Evolutionary conservation across 2,797 vertebrate species (phyloP), one percentile per base, ranked within the genome.

Genomic region (Loriculus beryllinus): DNA sequence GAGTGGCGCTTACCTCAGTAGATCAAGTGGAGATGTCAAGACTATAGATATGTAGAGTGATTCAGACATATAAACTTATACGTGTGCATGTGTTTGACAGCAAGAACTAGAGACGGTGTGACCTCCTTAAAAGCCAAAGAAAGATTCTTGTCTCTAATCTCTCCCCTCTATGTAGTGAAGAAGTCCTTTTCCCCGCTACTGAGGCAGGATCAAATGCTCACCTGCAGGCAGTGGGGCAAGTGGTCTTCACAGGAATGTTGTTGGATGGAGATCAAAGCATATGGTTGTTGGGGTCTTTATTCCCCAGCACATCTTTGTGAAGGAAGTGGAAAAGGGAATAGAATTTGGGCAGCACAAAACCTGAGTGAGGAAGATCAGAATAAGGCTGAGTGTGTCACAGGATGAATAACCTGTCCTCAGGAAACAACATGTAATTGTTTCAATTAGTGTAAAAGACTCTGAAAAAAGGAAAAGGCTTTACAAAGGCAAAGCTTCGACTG

Each of bases 201-300:
- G 18, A 42, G 69, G 35, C 14, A 70, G 40, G 47, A 37, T 6
- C 52, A 64, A 47, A 57, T 3, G 2, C 4, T 13, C 62, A 12
- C 4, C 14, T 64, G n/a, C 33, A 65, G 19, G 11, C 60, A 35
- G 14, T 3, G 8, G 48, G 11, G 19, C 4, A 35, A 72, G 3
- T 3, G n/a, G 3, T 74, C 56, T 8, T 23, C 56, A 57, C 22
- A 15, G 35, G 47, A 65, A 40, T 26, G 8, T 8, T 57, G 31
- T 28, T 33, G 37, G 15, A 10, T 51, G 25, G 18, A 92, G 40
- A 29, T 4, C 33, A 69, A 47, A 48, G 8, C 7, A 7, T 37
- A 42, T 0, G 1, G 17, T 19, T 23, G 7, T 0, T 59, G 26
- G n/a, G 12, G 9, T 54, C 54, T 51, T 22, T 35, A 28, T 19